A percentile compares a stretch with the other conserved stretches of the same genome.
These are phyloP conservation scores for Cryptocephalus primarius DNA, from an alignment of 2,888 invertebrate genomes.

Conservation along the genomic window DNA sequence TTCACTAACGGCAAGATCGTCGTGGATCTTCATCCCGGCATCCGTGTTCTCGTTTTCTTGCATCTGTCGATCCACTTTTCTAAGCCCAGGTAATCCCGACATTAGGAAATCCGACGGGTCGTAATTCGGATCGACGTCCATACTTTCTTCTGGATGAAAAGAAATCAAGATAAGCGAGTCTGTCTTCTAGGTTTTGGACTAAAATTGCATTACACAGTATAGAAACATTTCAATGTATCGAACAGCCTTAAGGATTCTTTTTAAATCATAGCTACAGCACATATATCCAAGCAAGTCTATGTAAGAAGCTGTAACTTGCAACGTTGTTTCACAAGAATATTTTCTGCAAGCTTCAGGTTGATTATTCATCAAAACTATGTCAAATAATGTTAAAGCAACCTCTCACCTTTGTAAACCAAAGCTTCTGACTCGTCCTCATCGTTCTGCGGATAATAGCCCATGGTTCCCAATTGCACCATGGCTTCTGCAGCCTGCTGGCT, in stretches of 20 bases:
- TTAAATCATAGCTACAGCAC: too few species aligned
- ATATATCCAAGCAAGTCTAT: too few species aligned
- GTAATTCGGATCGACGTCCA: conserved; percentile 71
- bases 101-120: conserved; percentile 78
- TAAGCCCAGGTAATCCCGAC: conserved; percentile 33
- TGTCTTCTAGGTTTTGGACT: background rate
- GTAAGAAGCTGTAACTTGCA: too few species aligned
- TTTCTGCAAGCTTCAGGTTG: too few species aligned
- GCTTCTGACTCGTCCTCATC: conserved; percentile 26
- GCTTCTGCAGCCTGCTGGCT: conserved; percentile 64
- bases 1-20: conserved; percentile 67
- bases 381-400: background rate
- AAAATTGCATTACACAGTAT: too few species aligned
- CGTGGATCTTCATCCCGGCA: conserved; percentile 50
- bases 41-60: conserved; percentile 16
- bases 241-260: too few species aligned
- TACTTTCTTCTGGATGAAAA: conserved; percentile 57
- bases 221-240: too few species aligned
- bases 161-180: conserved; percentile 10
- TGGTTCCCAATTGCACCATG: conserved; percentile 61
- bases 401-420: conserved; percentile 18
- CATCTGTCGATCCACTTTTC: conserved; percentile 14
- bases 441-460: conserved; percentile 48
- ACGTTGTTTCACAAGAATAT: too few species aligned
- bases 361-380: too few species aligned